phyloP scores from a whole-genome alignment of 53 echinoderm and acorn worm species.

The Crossaster papposus region DNA sequence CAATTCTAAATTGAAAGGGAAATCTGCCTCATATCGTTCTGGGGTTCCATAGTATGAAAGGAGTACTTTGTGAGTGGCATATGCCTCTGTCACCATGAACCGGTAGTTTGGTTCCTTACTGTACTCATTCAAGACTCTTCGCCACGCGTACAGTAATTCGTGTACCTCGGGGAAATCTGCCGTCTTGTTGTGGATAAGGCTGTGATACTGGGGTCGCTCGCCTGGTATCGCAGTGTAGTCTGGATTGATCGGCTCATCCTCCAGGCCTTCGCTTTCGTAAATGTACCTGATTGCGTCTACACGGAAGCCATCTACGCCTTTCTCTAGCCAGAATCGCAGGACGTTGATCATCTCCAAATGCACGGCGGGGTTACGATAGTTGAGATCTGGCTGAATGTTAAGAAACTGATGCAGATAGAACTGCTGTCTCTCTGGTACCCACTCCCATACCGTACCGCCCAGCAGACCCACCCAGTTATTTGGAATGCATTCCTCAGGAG shows the following conservation, averaged over 20 bases:
- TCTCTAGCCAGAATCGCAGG: conserved; percentile 56
- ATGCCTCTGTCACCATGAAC: conserved; percentile 80
- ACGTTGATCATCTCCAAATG: conserved; percentile 65
- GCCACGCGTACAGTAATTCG: conserved; percentile 70
- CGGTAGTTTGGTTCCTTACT: conserved; percentile 45
- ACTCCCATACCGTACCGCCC: too few species aligned
- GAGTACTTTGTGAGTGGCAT: conserved; percentile 65
- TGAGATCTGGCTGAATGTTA: conserved; percentile 86
- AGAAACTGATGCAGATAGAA: conserved; percentile 86
- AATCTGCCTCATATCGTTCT: conserved; percentile 76
- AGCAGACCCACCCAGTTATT: too few species aligned
- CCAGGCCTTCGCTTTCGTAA: conserved; percentile 41
- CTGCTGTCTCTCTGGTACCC: too few species aligned
- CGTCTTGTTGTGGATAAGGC: conserved; percentile 76
- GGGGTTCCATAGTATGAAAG: conserved; percentile 80
- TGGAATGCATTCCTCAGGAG: too few species aligned
- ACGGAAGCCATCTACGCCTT: conserved; percentile 67
- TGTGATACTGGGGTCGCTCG: conserved; percentile 71
- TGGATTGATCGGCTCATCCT: conserved; percentile 55
- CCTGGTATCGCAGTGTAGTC: conserved; percentile 31
- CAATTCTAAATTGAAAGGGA: conserved; percentile 85
- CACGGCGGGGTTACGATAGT: conserved; percentile 65
- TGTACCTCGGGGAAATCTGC: conserved; percentile 74
- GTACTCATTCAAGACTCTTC: conserved; percentile 43
- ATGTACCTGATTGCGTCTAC: conserved; percentile 65